A percentile compares a stretch with the other conserved stretches of the same genome.
phyloP scores from a whole-genome alignment of 2,888 invertebrate species.

The Agrotis clavis region DNA sequence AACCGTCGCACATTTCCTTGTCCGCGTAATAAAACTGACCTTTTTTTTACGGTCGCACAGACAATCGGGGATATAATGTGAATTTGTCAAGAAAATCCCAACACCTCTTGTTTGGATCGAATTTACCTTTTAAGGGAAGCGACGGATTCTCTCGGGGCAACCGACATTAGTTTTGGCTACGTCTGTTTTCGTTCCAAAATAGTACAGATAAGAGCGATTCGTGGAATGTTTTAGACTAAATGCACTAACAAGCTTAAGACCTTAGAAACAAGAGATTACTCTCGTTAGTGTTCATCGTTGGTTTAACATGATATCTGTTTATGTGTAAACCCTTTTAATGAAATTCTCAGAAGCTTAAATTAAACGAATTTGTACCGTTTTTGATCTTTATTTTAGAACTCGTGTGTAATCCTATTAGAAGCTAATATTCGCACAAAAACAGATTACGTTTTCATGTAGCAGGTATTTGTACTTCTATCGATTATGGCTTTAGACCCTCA shows the following conservation, averaged over 20 bases:
- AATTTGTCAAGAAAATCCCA: constrained; percentile 85
- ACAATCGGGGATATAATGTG: constrained; percentile 81
- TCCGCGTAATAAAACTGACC: constrained; percentile 81
- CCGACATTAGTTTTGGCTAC: constrained; percentile 74
- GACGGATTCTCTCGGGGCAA: constrained; percentile 73
- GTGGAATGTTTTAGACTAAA: constrained; percentile 28
- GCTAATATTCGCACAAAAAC: constrained; percentile 19
- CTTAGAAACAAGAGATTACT: constrained; percentile 28
- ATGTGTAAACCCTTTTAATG: constrained; percentile 8
- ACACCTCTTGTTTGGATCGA: constrained; percentile 81
- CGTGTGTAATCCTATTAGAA: constrained; percentile 28
- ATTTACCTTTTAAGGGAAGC: constrained; percentile 83
- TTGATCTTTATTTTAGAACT: constrained; percentile 16
- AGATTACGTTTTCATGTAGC: constrained; percentile 22
- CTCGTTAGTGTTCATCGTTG: constrained; percentile 39
- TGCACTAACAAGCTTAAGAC: constrained; percentile 53
- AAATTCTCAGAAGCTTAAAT: constrained; percentile 11
- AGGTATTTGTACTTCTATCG: constrained; percentile 44
- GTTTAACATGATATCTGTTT: constrained; percentile 1
- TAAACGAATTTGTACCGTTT: constrained; percentile 14
- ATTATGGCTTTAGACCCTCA: constrained; percentile 40
- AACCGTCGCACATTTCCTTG: constrained; percentile 81
- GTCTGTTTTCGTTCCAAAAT: constrained; percentile 42
- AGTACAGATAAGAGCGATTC: constrained; percentile 32
- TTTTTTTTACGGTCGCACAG: constrained; percentile 80